Evolutionary conservation across 2,888 invertebrate species (phyloP).

Genomic region (Lochmaea capreae): DNA sequence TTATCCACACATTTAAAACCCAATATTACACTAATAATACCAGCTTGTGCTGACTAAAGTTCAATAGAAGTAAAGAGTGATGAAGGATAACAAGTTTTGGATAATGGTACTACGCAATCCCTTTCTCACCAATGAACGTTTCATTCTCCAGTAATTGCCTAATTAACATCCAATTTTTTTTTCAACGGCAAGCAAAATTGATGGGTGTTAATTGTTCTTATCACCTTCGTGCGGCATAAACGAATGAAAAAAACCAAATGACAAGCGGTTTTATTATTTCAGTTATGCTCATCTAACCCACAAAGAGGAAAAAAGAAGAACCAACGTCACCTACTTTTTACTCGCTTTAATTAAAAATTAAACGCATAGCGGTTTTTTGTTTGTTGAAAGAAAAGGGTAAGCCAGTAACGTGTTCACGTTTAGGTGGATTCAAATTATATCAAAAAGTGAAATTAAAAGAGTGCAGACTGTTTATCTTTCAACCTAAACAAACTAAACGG

Average conservation of each 20-base stretch:
- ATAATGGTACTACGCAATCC: too few relatives aligned
- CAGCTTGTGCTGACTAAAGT: too few relatives aligned
- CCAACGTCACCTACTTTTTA: background rate
- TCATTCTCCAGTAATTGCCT: too few relatives aligned
- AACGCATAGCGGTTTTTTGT: background rate
- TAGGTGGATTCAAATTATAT: background rate
- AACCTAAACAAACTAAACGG: too few relatives aligned
- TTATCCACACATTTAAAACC: too few relatives aligned
- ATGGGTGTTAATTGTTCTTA: constrained; percentile 5
- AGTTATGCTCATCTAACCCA: constrained; percentile 1
- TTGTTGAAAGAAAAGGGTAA: constrained; percentile 2
- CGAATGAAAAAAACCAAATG: background rate
- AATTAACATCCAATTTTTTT: background rate
- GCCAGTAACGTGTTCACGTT: background rate
- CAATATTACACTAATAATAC: too few relatives aligned
- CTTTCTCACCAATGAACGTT: too few relatives aligned
- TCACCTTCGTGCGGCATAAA: background rate
- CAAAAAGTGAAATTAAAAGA: background rate
- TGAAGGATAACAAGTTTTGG: too few relatives aligned
- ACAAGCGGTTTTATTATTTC: constrained; percentile 3
- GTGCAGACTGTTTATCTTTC: background rate
- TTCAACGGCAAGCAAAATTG: background rate
- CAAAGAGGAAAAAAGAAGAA: background rate
- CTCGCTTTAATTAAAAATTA: constrained; percentile 12
- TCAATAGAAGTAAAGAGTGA: too few relatives aligned